phyloP scores from a whole-genome alignment of 2,888 invertebrate species.

The Fragum sueziense region DNA sequence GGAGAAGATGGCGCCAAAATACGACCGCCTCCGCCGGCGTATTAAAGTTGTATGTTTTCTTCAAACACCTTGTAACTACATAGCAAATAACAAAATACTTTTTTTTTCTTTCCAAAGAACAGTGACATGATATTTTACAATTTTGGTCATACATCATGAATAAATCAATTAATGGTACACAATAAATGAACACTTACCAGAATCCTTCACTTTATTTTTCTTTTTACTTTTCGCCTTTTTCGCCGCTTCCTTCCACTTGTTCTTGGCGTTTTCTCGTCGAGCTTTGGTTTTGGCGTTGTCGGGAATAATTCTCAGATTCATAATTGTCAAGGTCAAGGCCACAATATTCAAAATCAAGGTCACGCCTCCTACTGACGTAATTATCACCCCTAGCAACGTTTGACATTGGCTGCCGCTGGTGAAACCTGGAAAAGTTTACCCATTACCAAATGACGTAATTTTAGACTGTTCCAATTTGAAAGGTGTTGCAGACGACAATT shows the following conservation, averaged over 20 bases:
- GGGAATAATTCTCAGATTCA: slow-evolving; percentile 6
- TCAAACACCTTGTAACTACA: too few species aligned
- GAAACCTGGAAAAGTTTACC: slow-evolving; percentile 23
- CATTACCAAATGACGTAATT: too few species aligned
- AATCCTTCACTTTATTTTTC: slow-evolving; percentile 3
- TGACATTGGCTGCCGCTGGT: slow-evolving; percentile 14
- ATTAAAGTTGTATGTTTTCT: too few species aligned
- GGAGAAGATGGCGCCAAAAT: too few species aligned
- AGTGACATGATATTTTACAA: too few species aligned
- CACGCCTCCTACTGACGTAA: background rate
- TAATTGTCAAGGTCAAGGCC: slow-evolving; percentile 7
- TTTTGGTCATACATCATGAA: too few species aligned
- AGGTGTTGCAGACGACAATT: too few species aligned
- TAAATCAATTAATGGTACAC: too few species aligned
- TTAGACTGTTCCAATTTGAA: too few species aligned
- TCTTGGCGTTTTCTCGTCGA: background rate
- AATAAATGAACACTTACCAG: background rate
- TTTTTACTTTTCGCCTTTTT: slow-evolving; percentile 2
- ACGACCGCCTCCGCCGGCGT: too few species aligned
- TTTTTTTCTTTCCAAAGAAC: too few species aligned
- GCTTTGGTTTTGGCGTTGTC: background rate
- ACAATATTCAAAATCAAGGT: slow-evolving; percentile 6
- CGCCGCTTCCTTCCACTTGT: background rate
- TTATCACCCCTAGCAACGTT: background rate
- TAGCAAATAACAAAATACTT: too few species aligned